phyloP scores from a whole-genome alignment of 2,797 vertebrate species.

The Meriones psammophilus region DNA sequence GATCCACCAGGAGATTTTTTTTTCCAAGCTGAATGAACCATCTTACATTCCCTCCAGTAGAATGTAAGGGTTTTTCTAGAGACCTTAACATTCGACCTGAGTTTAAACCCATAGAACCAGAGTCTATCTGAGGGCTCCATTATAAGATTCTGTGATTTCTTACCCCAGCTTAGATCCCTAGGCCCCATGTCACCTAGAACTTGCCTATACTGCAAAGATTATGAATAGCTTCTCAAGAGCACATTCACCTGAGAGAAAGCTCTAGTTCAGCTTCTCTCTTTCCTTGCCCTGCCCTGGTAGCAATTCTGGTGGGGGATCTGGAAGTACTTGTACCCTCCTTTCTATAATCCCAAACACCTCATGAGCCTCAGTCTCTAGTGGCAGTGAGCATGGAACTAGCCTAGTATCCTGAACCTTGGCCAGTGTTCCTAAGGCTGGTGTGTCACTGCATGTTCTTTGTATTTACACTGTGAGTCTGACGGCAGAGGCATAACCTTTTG shows the following conservation, averaged over 20 bases:
- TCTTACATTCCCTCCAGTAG: neutral
- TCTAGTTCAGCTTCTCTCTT: neutral
- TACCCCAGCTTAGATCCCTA: neutral
- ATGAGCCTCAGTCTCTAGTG: neutral
- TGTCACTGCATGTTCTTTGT: neutral
- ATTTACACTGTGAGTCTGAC: neutral
- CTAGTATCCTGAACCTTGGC: neutral
- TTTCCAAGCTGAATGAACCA: neutral
- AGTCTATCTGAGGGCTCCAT: neutral
- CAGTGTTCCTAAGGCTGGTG: neutral
- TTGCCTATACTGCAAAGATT: neutral
- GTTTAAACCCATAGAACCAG: neutral
- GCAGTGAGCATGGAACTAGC: neutral
- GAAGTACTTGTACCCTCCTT: neutral
- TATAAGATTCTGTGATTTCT: conserved; percentile 22
- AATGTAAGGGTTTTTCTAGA: neutral
- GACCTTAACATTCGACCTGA: neutral
- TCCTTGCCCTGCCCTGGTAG: neutral
- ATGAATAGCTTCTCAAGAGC: neutral
- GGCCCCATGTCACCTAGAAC: neutral
- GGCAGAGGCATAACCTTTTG: neutral
- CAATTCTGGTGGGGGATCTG: neutral
- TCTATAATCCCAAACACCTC: neutral
- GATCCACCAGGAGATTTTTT: neutral
- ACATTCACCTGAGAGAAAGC: neutral